Evolutionary conservation across 2,113 vertebrate genomes (phyloP).

Genomic region (Toxotes chatareus): DNA sequence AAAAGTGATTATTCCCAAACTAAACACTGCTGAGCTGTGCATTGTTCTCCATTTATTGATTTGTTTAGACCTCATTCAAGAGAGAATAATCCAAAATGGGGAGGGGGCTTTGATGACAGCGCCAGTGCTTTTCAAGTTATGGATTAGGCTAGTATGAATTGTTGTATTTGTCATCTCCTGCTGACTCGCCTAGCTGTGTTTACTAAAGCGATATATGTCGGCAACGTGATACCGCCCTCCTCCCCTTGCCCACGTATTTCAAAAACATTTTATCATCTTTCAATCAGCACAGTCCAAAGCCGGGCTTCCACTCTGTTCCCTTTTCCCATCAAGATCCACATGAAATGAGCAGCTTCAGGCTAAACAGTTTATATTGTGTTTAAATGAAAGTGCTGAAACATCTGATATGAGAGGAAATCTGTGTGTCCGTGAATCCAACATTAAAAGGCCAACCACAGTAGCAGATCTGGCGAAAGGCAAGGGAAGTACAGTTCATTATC

Average conservation of each 20-base stretch:
- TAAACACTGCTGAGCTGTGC: constrained; percentile 29
- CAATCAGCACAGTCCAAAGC: constrained; percentile 34
- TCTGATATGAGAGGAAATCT: constrained; percentile 40
- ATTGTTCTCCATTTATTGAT: constrained; percentile 47
- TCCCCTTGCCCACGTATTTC: constrained; percentile 12
- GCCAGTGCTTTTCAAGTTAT: constrained; percentile 33
- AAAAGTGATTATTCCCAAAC: constrained; percentile 55
- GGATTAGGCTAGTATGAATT: constrained; percentile 23
- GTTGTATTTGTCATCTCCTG: constrained; percentile 34
- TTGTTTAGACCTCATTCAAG: constrained; percentile 46
- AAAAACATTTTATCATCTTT: constrained; percentile 54
- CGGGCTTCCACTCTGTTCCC: not conserved
- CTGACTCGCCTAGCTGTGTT: not conserved
- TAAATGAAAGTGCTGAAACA: constrained; percentile 35
- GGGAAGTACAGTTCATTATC: constrained; percentile 17
- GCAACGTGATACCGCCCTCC: not conserved
- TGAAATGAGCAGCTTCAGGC: constrained; percentile 52
- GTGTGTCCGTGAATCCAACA: constrained; percentile 29
- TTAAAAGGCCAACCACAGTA: constrained; percentile 8
- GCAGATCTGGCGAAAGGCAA: constrained; percentile 14
- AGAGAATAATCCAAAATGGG: constrained; percentile 33
- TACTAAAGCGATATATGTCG: constrained; percentile 16
- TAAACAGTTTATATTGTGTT: constrained; percentile 19
- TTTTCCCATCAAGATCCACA: constrained; percentile 4
- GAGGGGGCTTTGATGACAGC: constrained; percentile 26